phyloP scores from a whole-genome alignment of 2,113 vertebrate genomes.

The Chauna torquata region DNA sequence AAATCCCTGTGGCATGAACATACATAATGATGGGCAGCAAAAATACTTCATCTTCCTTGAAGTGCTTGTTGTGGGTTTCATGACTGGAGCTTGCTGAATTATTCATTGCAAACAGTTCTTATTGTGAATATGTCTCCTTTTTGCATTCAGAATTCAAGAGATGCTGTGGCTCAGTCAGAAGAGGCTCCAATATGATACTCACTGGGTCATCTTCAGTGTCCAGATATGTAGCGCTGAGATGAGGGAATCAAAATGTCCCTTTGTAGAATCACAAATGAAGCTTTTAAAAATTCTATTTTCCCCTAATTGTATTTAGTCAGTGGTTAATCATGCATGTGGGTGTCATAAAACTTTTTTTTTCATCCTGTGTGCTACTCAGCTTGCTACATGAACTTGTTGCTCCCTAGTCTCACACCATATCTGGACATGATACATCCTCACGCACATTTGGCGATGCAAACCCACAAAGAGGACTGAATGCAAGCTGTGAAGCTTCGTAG shows the following conservation, averaged over 20 bases:
- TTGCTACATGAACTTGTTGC: not conserved
- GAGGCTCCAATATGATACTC: not conserved
- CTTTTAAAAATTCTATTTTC: not conserved
- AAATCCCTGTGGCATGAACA: constrained; percentile 57
- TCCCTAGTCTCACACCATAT: not conserved
- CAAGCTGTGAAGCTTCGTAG: not conserved
- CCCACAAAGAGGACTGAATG: not conserved
- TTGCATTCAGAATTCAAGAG: not conserved
- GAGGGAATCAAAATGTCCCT: not conserved
- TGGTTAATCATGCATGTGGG: not conserved
- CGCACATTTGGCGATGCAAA: accelerated
- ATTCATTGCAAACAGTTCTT: constrained; percentile 29
- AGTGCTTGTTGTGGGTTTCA: constrained; percentile 5
- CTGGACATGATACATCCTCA: not conserved
- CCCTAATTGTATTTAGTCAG: not conserved
- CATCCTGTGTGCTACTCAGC: not conserved
- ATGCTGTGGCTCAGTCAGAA: not conserved
- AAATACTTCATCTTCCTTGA: constrained; percentile 41
- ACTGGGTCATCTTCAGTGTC: not conserved
- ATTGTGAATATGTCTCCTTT: not conserved
- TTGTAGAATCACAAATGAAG: not conserved
- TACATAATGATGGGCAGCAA: constrained; percentile 34
- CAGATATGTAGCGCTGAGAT: accelerated
- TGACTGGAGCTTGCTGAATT: constrained; percentile 39
- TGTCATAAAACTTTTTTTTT: not conserved